phyloP scores from a whole-genome alignment of 2,888 invertebrate genomes.

The Mesorhabditis belari region DNA sequence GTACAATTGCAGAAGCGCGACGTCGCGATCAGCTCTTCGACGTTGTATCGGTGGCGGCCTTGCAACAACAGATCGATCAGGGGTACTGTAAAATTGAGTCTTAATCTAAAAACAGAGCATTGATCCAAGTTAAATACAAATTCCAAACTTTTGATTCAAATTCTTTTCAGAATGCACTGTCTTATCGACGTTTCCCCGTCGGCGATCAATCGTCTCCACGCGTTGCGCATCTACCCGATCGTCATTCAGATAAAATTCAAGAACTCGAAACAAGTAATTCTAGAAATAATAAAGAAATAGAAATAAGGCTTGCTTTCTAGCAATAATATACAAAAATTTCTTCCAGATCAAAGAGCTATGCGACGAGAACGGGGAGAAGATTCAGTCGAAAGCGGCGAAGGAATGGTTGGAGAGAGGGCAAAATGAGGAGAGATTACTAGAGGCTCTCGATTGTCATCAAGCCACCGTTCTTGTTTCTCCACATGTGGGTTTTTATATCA shows the following conservation, averaged over 20 bases:
- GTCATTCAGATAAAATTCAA: slow-evolving; percentile 90
- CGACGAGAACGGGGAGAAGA: slow-evolving; percentile 53
- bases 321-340: slow-evolving; percentile 9
- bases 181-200: slow-evolving; percentile 83
- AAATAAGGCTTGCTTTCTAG: no score
- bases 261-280: slow-evolving; percentile 79
- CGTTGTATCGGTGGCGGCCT: slow-evolving; percentile 76
- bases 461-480: slow-evolving; percentile 60
- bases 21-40: slow-evolving; percentile 75
- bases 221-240: slow-evolving; percentile 88
- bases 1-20: slow-evolving; percentile 78
- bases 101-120: no score
- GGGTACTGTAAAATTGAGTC: slow-evolving; percentile 52
- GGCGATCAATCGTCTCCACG: slow-evolving; percentile 81
- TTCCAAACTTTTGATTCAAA: no score
- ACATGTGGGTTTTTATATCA: background rate
- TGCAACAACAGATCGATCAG: slow-evolving; percentile 77
- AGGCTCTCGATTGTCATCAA: background rate
- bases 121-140: no score
- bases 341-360: slow-evolving; percentile 13
- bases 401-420: slow-evolving; percentile 53
- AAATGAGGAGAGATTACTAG: background rate
- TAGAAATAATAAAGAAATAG: no score
- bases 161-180: slow-evolving; percentile 70
- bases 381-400: slow-evolving; percentile 72